phyloP scores from a whole-genome alignment of 2,113 vertebrate species.

The Axis porcinus region DNA sequence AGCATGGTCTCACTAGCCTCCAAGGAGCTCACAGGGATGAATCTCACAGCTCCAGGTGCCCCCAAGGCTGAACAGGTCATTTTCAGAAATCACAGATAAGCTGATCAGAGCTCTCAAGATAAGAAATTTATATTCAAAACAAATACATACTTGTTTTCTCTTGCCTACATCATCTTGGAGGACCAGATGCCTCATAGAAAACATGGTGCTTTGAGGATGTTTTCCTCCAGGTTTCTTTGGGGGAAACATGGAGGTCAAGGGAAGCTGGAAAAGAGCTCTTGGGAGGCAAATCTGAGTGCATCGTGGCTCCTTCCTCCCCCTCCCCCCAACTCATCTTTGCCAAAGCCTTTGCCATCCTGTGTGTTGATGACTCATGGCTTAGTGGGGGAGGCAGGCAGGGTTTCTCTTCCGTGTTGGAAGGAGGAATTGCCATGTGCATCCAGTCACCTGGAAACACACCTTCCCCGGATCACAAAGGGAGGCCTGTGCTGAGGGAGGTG shows the following conservation, averaged over 20 bases:
- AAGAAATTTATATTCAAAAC: background rate
- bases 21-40: background rate
- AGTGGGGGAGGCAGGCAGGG: background rate
- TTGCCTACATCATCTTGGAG: background rate
- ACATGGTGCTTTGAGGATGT: background rate
- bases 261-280: background rate
- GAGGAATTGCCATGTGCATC: background rate
- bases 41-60: background rate
- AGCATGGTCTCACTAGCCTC: background rate
- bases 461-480: background rate
- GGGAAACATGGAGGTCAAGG: background rate
- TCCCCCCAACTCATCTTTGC: background rate
- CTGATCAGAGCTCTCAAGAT: background rate
- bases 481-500: background rate
- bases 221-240: background rate
- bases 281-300: background rate
- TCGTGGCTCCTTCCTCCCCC: background rate
- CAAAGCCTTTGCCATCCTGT: background rate
- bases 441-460: conserved; percentile 11
- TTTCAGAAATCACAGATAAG: background rate
- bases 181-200: background rate
- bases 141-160: background rate
- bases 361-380: background rate
- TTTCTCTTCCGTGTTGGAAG: background rate
- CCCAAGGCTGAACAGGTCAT: background rate